A percentile compares a stretch with the other conserved stretches of the same genome.
These are phyloP conservation scores for Eristalis pertinax DNA, from an alignment of 2,888 invertebrate species.

Conservation along the genomic window DNA sequence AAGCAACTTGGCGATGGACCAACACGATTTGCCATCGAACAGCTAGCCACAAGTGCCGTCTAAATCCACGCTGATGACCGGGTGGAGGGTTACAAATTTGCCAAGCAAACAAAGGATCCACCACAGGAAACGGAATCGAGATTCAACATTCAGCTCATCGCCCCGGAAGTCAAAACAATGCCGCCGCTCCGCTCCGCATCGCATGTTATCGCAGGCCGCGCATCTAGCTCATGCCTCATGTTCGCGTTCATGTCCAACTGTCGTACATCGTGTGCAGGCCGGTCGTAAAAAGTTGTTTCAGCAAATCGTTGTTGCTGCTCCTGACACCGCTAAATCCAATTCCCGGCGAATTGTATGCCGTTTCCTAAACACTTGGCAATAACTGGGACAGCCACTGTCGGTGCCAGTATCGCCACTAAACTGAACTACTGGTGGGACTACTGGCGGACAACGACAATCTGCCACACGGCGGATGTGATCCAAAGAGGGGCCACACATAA, in stretches of 20 bases:
- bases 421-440: neutral
- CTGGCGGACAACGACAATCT: conserved; percentile 30
- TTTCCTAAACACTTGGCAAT: conserved; percentile 38
- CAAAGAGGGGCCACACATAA: neutral
- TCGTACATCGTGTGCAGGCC: neutral
- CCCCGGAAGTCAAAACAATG: conserved; percentile 30
- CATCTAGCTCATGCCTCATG: conserved; percentile 21
- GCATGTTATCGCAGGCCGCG: neutral
- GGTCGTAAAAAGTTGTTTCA: conserved; percentile 23
- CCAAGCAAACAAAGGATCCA: conserved; percentile 51
- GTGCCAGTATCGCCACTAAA: neutral
- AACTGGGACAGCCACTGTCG: neutral
- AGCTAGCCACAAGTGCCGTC: neutral
- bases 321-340: conserved; percentile 38
- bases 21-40: no score
- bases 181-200: neutral
- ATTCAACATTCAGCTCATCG: conserved; percentile 16
- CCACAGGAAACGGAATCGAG: conserved; percentile 22
- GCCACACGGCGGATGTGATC: conserved; percentile 13
- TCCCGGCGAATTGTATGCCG: conserved; percentile 40
- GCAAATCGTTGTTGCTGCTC: conserved; percentile 10
- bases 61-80: neutral
- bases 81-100: conserved; percentile 31
- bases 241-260: neutral
- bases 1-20: no score